phyloP scores from a whole-genome alignment of 2,113 vertebrate species.

The Sorex araneus region DNA sequence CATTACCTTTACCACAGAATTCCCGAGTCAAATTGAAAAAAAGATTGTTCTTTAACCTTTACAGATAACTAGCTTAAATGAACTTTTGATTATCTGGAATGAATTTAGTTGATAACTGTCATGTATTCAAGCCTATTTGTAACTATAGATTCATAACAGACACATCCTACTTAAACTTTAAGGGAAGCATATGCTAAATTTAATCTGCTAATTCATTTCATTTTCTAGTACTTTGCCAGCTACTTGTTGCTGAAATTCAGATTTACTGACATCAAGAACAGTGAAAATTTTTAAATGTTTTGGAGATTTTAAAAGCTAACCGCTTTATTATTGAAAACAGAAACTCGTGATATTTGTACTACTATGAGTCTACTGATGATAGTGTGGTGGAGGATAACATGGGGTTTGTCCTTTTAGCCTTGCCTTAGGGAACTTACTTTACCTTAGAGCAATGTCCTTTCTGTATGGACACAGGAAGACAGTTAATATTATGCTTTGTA shows the following conservation, averaged over 20 bases:
- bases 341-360: not conserved
- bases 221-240: not conserved
- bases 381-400: too few relatives aligned
- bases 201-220: not conserved
- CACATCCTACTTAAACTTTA: not conserved
- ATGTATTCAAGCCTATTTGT: not conserved
- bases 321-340: not conserved
- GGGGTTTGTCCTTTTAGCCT: too few relatives aligned
- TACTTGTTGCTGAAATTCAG: not conserved
- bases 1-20: conserved; percentile 61
- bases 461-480: too few relatives aligned
- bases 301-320: not conserved
- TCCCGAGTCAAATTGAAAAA: conserved; percentile 39
- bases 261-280: not conserved
- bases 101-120: conserved; percentile 46
- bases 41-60: conserved; percentile 74
- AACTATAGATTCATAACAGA: not conserved
- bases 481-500: too few relatives aligned
- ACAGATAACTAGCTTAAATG: conserved; percentile 58
- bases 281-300: conserved; percentile 34
- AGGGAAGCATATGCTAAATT: not conserved
- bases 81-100: conserved; percentile 63
- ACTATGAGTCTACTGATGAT: too few relatives aligned
- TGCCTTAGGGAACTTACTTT: too few relatives aligned
- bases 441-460: too few relatives aligned